phyloP scores from a whole-genome alignment of 2,888 invertebrate genomes.

The Chymomyza procnemis region DNA sequence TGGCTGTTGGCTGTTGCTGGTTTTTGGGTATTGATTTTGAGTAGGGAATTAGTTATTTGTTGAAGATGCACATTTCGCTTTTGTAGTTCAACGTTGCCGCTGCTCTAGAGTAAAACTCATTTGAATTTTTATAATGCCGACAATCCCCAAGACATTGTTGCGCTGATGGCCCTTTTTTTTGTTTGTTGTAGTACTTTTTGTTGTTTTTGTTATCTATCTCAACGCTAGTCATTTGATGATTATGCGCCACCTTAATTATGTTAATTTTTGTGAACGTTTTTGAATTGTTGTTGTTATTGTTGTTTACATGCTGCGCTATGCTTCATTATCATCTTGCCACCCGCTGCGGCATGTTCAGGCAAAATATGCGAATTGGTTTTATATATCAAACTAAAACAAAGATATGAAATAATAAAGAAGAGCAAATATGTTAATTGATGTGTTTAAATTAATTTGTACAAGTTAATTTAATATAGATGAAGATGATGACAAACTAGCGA shows the following conservation, averaged over 20 bases:
- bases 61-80: conserved; percentile 61
- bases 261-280: conserved; percentile 36
- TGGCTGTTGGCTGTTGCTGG: conserved; percentile 18
- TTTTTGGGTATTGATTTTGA: conserved; percentile 40
- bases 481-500: not conserved
- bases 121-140: conserved; percentile 52
- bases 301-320: not conserved
- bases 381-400: not conserved
- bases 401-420: not conserved
- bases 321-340: not conserved
- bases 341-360: not conserved
- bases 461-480: not conserved
- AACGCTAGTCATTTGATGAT: conserved; percentile 52
- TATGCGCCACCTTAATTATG: conserved; percentile 61
- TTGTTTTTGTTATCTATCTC: not conserved
- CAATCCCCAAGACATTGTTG: conserved; percentile 27
- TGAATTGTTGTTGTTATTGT: not conserved
- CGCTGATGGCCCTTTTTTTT: not conserved
- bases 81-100: conserved; percentile 36
- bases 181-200: not conserved
- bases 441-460: not conserved
- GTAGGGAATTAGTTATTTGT: conserved; percentile 36
- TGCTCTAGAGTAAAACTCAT: conserved; percentile 38
- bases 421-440: not conserved
- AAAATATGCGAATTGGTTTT: conserved; percentile 18